phyloP scores from a whole-genome alignment of 2,888 invertebrate species.

The Cylloceria caligata region DNA sequence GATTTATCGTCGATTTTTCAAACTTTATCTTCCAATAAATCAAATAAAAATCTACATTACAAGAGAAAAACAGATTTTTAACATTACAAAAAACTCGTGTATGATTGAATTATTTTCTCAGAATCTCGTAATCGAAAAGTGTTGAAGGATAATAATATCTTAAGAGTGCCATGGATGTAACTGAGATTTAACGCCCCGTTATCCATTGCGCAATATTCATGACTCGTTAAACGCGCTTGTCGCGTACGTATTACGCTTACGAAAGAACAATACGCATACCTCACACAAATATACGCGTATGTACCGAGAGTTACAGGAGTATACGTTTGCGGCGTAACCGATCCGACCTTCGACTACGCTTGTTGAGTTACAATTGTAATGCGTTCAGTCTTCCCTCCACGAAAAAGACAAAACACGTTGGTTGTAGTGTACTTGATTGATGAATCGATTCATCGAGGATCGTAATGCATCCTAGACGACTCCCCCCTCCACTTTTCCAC shows the following conservation, averaged over 20 bases:
- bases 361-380: conserved; percentile 68
- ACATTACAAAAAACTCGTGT: background rate
- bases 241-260: conserved; percentile 66
- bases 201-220: conserved; percentile 71
- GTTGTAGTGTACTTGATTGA: background rate
- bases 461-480: background rate
- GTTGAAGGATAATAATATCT: background rate
- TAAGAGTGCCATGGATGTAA: background rate
- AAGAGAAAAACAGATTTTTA: background rate
- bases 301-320: conserved; percentile 39
- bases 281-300: conserved; percentile 19
- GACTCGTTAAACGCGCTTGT: conserved; percentile 53
- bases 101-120: background rate
- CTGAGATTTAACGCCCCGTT: conserved; percentile 50
- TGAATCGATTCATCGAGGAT: conserved; percentile 2
- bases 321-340: conserved; percentile 63
- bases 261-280: conserved; percentile 68
- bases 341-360: conserved; percentile 73
- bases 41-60: no score
- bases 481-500: background rate
- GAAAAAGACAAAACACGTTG: conserved; percentile 34
- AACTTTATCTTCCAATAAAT: background rate
- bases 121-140: background rate
- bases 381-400: conserved; percentile 7
- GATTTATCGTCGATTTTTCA: background rate